Evolutionary conservation across 2,888 invertebrate genomes (phyloP), one percentile per base, ranked within the genome.

Genomic region (Eurytoma adleriae): DNA sequence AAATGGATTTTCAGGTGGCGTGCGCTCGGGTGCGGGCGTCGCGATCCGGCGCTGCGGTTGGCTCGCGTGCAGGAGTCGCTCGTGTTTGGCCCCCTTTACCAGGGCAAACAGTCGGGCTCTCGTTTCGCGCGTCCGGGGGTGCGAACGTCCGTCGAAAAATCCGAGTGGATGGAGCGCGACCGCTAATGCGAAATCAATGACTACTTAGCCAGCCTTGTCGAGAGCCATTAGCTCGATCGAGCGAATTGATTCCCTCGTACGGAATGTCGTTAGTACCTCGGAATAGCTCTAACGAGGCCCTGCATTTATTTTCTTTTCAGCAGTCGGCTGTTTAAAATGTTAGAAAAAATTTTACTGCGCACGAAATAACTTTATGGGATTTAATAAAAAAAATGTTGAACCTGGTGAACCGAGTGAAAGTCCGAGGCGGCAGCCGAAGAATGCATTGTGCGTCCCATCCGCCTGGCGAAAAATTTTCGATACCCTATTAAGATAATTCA

Each of bases 81-180:
- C 73, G 81, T 61, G 74, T 85, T 84, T 78, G 68, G 68, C 81
- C 75, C 76, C 76, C 67, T 80, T 82, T 67, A 72, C 50, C 59
- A 67, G 62, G 24, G 67, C 56, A 77, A 77, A 77, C 56, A 69
- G 59, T 18, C 54, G 50, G 10, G 12, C 13, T 10, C 64, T 18
- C 12, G 61, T 27, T 24, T 12, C 50, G 67, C 67, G 40, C 67
- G 67, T 27, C 52, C 54, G 27, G 40, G 59, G 30, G 40, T 48
- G 64, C 56, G 59, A 70, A 69, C 52, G 18, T 27, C 52, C 10
- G 20, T 74, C 57, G 67, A 67, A 52, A 3, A n/a, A 12, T n/a
- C 0, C 16, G 40, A 50, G 50, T 18, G 48, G 40, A 14, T 40
- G 12, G 57, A 18, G 20, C 20, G 20, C n/a, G 14, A 50, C 50